A percentile compares a stretch with the other conserved stretches of the same genome.
phyloP scores from a whole-genome alignment of 2,113 vertebrate species.

The Neolamprologus longior region DNA sequence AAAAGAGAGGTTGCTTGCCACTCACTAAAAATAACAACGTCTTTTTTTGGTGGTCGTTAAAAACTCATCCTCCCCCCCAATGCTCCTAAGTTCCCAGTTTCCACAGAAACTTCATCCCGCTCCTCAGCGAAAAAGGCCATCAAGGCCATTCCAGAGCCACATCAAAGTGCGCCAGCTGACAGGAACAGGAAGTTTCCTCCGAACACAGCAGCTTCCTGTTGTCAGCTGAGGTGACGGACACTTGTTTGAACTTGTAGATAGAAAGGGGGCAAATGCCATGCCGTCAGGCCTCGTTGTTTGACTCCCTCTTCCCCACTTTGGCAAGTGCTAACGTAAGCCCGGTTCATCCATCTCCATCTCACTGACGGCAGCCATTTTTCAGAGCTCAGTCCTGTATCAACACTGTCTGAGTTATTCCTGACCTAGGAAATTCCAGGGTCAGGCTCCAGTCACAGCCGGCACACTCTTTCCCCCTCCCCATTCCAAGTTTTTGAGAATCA shows the following conservation, averaged over 20 bases:
- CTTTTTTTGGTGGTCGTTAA: slow-evolving; percentile 51
- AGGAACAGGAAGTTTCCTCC: slow-evolving; percentile 70
- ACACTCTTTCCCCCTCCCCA: neutral
- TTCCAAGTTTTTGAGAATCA: slow-evolving; percentile 18
- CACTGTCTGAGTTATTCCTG: slow-evolving; percentile 53
- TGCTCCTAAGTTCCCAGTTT: slow-evolving; percentile 27
- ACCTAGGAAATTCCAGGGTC: slow-evolving; percentile 49
- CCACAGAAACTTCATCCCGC: slow-evolving; percentile 32
- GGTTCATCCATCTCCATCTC: slow-evolving; percentile 61
- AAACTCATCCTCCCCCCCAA: neutral
- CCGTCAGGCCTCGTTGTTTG: slow-evolving; percentile 38
- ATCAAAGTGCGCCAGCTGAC: slow-evolving; percentile 68
- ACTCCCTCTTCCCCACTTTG: slow-evolving; percentile 31
- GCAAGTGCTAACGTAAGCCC: slow-evolving; percentile 55
- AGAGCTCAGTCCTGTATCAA: slow-evolving; percentile 53
- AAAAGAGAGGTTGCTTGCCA: slow-evolving; percentile 32
- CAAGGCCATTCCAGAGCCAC: slow-evolving; percentile 60
- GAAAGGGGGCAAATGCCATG: slow-evolving; percentile 56
- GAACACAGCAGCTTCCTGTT: slow-evolving; percentile 71
- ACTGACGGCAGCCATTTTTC: slow-evolving; percentile 59
- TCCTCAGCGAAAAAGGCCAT: slow-evolving; percentile 48
- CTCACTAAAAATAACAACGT: slow-evolving; percentile 57
- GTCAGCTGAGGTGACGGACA: slow-evolving; percentile 69
- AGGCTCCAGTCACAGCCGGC: slow-evolving; percentile 23
- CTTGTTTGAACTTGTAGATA: slow-evolving; percentile 63